These are phyloP conservation scores for Dasysyrphus tricinctus DNA, from an alignment of 2,888 invertebrate species.

Conservation along the genomic window DNA sequence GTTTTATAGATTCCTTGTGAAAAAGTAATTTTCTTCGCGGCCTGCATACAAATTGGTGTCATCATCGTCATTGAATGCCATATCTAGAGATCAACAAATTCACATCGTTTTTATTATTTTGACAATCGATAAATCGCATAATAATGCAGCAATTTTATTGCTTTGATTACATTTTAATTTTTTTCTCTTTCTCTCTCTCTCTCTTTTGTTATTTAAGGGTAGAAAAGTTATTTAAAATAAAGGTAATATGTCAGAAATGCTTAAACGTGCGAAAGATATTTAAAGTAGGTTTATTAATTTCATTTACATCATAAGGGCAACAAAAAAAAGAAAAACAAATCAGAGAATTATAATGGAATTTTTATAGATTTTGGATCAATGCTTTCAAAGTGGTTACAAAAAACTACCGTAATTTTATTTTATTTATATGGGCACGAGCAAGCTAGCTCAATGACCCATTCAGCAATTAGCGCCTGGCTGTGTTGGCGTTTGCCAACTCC, in stretches of 20 bases:
- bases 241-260: background rate
- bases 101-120: conserved; percentile 24
- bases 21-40: conserved; percentile 73
- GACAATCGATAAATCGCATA: conserved; percentile 69
- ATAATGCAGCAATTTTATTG: conserved; percentile 60
- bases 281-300: background rate
- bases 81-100: conserved; percentile 33
- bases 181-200: background rate
- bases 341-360: too few species aligned
- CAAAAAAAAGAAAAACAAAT: too few species aligned
- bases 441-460: too few species aligned
- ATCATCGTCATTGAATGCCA: conserved; percentile 27
- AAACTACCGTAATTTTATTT: too few species aligned
- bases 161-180: conserved; percentile 67
- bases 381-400: too few species aligned
- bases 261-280: background rate
- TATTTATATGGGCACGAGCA: too few species aligned
- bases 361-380: too few species aligned
- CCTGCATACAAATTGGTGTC: conserved; percentile 73
- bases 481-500: too few species aligned
- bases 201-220: background rate
- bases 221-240: background rate
- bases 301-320: too few species aligned
- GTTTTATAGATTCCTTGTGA: conserved; percentile 25
- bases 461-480: too few species aligned